A percentile compares a stretch with the other conserved stretches of the same genome.
phyloP scores from a whole-genome alignment of 2,888 invertebrate genomes.

The Drosophila peninsularis region DNA sequence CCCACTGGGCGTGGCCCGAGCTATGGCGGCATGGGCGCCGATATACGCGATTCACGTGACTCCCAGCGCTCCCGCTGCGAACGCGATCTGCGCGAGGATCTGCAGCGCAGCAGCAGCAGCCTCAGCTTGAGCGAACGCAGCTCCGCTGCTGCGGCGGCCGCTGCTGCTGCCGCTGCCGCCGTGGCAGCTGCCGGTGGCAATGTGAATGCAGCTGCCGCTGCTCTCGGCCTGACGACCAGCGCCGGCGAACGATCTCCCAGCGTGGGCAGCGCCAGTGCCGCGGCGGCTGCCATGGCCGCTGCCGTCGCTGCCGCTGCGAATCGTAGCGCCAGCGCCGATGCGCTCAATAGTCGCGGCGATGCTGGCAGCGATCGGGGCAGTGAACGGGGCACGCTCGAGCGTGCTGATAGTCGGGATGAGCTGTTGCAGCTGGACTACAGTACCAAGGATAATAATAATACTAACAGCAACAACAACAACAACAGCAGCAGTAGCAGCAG shows the following conservation, averaged over 20 bases:
- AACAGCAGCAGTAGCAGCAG: conserved; percentile 49
- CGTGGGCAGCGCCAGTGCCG: conserved; percentile 82
- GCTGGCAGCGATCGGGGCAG: conserved; percentile 76
- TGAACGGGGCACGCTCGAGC: conserved; percentile 79
- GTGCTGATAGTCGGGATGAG: conserved; percentile 84
- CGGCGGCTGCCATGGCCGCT: conserved; percentile 79
- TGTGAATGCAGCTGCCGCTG: conserved; percentile 80
- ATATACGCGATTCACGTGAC: conserved; percentile 82
- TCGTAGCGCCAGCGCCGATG: conserved; percentile 80
- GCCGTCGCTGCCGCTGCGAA: conserved; percentile 78
- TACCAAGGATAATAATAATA: conserved; percentile 82
- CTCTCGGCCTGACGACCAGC: conserved; percentile 76
- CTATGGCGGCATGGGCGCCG: conserved; percentile 57
- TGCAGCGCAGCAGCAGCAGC: conserved; percentile 84
- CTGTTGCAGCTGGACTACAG: conserved; percentile 84
- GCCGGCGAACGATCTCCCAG: conserved; percentile 84
- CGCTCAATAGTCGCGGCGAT: conserved; percentile 67
- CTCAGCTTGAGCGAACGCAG: conserved; percentile 82
- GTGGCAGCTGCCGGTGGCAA: conserved; percentile 78
- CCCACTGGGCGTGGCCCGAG: conserved; percentile 78
- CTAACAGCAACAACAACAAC: conserved; percentile 57
- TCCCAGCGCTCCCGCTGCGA: conserved; percentile 77
- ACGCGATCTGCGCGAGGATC: conserved; percentile 82
- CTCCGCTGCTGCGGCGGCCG: conserved; percentile 81
- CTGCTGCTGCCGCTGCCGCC: conserved; percentile 79